Conservation (phyloP, 2,888 invertebrate genomes). For the Schizaphis graminum region DNA sequence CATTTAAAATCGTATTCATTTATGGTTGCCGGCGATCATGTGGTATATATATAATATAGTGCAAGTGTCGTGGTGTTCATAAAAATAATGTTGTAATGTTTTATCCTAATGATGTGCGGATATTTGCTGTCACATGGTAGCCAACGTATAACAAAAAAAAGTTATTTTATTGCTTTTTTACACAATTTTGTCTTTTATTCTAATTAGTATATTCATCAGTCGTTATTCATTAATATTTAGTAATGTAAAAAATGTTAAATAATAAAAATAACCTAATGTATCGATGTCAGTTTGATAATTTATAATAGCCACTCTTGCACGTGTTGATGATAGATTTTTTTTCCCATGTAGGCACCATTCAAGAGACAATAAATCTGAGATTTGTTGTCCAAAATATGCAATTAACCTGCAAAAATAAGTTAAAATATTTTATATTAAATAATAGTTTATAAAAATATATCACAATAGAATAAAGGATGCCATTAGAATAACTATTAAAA, state of each 20-base stretch:
- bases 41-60: too few species aligned
- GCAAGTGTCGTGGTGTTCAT: too few species aligned
- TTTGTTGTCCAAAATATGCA: constrained; percentile 56
- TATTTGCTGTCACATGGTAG: too few species aligned
- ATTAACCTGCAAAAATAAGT: constrained; percentile 45
- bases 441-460: background rate
- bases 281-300: constrained; percentile 49
- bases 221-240: background rate
- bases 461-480: background rate
- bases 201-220: background rate
- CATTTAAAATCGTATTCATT: too few species aligned
- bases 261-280: constrained; percentile 43
- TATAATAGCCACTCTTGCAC: constrained; percentile 34
- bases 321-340: constrained; percentile 46
- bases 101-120: too few species aligned
- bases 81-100: too few species aligned
- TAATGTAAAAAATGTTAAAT: background rate
- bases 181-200: background rate
- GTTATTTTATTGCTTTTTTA: too few species aligned
- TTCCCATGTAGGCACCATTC: constrained; percentile 55
- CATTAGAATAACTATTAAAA: background rate
- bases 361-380: constrained; percentile 48
- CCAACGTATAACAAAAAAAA: too few species aligned
- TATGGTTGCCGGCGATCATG: too few species aligned
- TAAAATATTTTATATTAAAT: background rate